Percentiles rank a stretch among this genome's conserved stretches.
These are phyloP conservation scores for Cavia porcellus DNA, from an alignment of 2,113 vertebrate species.

Conservation along the genomic window DNA sequence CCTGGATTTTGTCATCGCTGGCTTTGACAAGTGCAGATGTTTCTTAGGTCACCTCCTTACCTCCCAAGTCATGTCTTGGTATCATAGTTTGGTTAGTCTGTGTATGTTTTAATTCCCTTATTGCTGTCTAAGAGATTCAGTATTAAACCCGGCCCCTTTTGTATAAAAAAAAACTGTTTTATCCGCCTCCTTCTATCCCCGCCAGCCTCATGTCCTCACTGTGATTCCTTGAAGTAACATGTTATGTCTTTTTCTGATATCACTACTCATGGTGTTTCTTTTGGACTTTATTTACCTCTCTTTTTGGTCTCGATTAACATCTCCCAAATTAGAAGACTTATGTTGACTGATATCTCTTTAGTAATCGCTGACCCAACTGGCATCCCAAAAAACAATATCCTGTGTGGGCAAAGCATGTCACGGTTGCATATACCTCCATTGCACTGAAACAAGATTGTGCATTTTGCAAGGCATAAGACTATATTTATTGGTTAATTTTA, in stretches of 20 bases:
- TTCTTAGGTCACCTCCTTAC: neutral
- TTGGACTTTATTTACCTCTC: neutral
- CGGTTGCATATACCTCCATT: neutral
- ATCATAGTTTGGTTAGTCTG: neutral
- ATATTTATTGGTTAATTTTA: neutral
- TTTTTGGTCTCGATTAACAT: slow-evolving; percentile 17
- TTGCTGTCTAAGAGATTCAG: neutral
- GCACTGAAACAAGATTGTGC: neutral
- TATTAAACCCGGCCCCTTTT: neutral
- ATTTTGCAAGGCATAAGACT: neutral
- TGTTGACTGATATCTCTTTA: neutral
- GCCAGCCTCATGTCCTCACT: neutral
- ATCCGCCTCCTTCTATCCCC: neutral
- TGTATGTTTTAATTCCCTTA: neutral
- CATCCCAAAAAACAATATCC: accelerated
- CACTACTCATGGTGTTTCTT: neutral
- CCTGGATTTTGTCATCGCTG: neutral
- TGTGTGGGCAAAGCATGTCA: neutral
- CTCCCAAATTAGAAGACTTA: neutral
- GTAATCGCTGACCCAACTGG: neutral
- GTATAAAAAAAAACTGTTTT: neutral
- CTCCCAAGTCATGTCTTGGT: neutral
- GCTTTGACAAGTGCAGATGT: neutral
- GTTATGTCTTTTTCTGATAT: neutral
- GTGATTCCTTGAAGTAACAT: neutral